Conservation (phyloP, 2,888 invertebrate genomes). For the Cataglyphis albicans region DNA sequence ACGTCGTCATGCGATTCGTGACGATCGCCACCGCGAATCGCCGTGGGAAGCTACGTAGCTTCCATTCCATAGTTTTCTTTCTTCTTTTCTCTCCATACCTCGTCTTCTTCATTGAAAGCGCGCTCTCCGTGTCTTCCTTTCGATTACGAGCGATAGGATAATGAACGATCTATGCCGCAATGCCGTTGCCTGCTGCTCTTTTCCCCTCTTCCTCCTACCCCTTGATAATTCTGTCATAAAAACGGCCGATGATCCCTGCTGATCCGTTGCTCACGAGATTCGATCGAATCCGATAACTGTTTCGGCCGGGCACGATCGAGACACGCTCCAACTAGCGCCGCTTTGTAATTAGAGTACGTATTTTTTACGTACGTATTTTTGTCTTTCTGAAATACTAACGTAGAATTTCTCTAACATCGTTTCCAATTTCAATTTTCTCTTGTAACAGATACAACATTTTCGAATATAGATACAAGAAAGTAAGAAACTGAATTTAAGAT, state of each 20-base stretch:
- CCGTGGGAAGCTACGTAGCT: constrained; percentile 75
- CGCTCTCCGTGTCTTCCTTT: constrained; percentile 46
- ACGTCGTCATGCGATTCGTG: constrained; percentile 81
- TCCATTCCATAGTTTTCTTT: constrained; percentile 26
- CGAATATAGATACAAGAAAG: neutral
- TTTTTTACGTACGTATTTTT: neutral
- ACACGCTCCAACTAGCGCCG: constrained; percentile 29
- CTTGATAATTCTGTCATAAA: constrained; percentile 44
- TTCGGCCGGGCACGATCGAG: constrained; percentile 40
- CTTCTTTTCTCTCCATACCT: neutral
- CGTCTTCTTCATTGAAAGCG: constrained; percentile 36
- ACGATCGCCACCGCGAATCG: constrained; percentile 71
- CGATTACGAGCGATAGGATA: constrained; percentile 59
- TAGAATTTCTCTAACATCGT: neutral
- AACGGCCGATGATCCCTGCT: constrained; percentile 40
- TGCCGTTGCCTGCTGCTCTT: constrained; percentile 57
- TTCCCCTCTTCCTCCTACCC: neutral
- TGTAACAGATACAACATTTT: neutral
- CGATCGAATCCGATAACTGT: constrained; percentile 58
- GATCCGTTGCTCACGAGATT: constrained; percentile 32
- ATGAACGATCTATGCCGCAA: constrained; percentile 72
- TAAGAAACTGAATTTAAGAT: neutral
- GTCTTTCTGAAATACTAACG: neutral
- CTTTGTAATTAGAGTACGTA: constrained; percentile 40
- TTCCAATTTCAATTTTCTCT: neutral